A percentile compares a stretch with the other conserved stretches of the same genome.
Evolutionary conservation across 2,888 invertebrate genomes (phyloP).

Genomic region (Melipona bicolor): DNA sequence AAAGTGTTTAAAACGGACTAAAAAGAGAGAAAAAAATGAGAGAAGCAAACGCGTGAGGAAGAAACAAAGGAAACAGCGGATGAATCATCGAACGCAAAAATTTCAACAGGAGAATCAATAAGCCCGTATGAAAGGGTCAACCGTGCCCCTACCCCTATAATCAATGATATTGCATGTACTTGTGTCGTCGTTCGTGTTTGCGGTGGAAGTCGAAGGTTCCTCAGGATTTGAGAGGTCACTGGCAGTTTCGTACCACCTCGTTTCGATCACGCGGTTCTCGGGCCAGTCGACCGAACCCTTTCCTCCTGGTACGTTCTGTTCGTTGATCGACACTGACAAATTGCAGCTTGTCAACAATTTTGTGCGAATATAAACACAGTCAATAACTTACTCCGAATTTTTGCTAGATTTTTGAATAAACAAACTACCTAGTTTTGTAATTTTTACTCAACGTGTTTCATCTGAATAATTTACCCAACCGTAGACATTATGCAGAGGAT

Average conservation of each 20-base stretch:
- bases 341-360: conserved; percentile 8
- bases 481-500: not conserved
- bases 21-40: not conserved
- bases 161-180: conserved; percentile 51
- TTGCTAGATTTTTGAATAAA: not conserved
- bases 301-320: conserved; percentile 36
- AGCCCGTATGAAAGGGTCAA: conserved; percentile 20
- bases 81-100: conserved; percentile 17
- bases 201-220: conserved; percentile 57
- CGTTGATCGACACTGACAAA: conserved; percentile 53
- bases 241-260: conserved; percentile 39
- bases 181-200: conserved; percentile 39
- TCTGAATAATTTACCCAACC: not conserved
- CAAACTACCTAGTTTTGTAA: not conserved
- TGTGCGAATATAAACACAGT: not conserved
- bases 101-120: conserved; percentile 12
- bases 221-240: conserved; percentile 44
- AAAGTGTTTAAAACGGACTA: too few species aligned
- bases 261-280: conserved; percentile 36
- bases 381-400: not conserved
- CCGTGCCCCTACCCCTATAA: conserved; percentile 14
- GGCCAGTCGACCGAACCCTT: conserved; percentile 36
- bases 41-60: not conserved
- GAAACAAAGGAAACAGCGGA: not conserved
- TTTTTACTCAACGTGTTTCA: not conserved